Percentiles rank a stretch among this genome's conserved stretches.
phyloP scores from a whole-genome alignment of 1,140 invertebrate species.

The Ridgeia piscesae region DNA sequence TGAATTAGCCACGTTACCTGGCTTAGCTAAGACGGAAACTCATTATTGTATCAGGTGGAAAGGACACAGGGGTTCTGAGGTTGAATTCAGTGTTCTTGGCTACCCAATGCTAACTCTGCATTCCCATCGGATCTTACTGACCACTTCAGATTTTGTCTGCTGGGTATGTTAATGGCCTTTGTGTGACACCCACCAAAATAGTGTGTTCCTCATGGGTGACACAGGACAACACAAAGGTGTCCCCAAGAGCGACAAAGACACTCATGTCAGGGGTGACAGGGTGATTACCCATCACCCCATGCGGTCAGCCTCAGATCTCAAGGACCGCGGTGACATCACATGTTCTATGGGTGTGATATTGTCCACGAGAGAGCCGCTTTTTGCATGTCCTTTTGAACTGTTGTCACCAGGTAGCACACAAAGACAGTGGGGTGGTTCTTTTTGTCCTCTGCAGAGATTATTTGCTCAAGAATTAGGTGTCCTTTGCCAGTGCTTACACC shows the following conservation, averaged over 20 bases:
- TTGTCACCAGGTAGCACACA: not conserved
- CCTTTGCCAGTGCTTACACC: too few relatives aligned
- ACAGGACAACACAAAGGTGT: not conserved
- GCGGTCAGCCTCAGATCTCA: not conserved
- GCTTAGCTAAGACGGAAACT: not conserved
- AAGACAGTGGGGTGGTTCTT: not conserved
- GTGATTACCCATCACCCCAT: not conserved
- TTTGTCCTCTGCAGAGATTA: not conserved
- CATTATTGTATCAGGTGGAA: constrained; percentile 5
- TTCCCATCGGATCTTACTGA: not conserved
- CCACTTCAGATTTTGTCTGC: not conserved
- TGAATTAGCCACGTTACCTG: not conserved
- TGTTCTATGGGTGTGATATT: not conserved
- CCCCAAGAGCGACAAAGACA: not conserved
- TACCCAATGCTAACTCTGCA: not conserved
- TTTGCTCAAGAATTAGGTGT: not conserved
- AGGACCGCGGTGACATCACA: not conserved
- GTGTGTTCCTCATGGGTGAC: not conserved
- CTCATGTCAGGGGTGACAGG: not conserved
- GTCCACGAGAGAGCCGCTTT: not conserved
- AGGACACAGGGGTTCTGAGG: not conserved
- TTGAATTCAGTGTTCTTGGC: not conserved
- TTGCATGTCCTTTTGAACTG: not conserved
- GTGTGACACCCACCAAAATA: not conserved
- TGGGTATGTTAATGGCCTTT: not conserved